Base-by-base conservation (phyloP, 2,888 invertebrate genomes). In the Choristoneura rosaceana region DNA sequence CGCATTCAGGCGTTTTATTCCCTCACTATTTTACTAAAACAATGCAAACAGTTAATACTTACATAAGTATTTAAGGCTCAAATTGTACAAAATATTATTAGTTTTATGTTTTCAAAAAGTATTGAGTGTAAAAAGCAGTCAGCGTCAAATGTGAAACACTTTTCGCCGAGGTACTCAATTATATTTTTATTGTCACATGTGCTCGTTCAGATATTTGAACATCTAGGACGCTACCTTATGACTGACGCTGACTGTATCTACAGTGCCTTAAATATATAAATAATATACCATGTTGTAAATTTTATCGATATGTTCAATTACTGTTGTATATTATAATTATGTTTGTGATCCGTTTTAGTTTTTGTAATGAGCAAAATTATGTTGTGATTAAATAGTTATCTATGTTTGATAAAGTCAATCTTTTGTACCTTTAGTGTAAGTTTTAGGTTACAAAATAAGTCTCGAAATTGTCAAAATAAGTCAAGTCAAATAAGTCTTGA, bases 261-360 rank as follows among this genome's bases (percentile, higher is more conserved):
- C 45, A 45, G 45, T 45, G 45, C 12, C 14, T 45, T 4, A 5
- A 47, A 14, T 14, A 2, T 47, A 4, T 4, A n/a, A 4, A 47
- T 2, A 12, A 4, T 47, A 5, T 12, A 14, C 12, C 14, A n/a
- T n/a, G 14, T n/a, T 3, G n/a, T 47, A n/a, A 47, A 47, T 47
- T 47, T n/a, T 4, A 47, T n/a, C 47, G n/a, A n/a, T 47, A 1
- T n/a, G 47, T 47, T 47, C 47, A 47, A 14, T 47, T 5, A 14
- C n/a, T n/a, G 47, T 47, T 47, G 47, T 47, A 47, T 43, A n/a
- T 47, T 47, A n/a, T 47, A 47, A 47, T n/a, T n/a, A 47, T 47
- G 47, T 47, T 47, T n/a, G 47, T 47, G 52, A 15, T 15, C n/a
- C 7, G 17, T 17, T 52, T 52, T 15, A 5, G 52, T 52, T 17